phyloP scores from a whole-genome alignment of 2,888 invertebrate species.

The Amphipyra tragopoginis region DNA sequence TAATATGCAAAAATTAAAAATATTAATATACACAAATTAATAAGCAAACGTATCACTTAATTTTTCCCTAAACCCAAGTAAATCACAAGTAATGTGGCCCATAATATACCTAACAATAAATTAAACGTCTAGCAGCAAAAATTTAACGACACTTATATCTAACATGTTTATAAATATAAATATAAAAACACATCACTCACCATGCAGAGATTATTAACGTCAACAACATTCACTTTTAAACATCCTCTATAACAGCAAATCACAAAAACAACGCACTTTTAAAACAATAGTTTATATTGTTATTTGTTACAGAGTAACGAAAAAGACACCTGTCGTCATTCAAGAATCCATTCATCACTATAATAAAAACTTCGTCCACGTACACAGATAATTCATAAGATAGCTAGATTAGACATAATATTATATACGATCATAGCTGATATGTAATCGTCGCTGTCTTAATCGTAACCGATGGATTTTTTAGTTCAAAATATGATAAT shows the following conservation, averaged over 20 bases:
- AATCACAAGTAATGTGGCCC: too few species aligned
- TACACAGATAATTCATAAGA: conserved; percentile 56
- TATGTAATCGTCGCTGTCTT: conserved; percentile 66
- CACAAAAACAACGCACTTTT: conserved; percentile 41
- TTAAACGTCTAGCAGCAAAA: neutral
- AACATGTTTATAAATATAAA: neutral
- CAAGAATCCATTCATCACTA: conserved; percentile 63
- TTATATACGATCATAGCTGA: conserved; percentile 65
- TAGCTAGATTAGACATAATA: conserved; percentile 70
- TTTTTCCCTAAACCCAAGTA: too few species aligned
- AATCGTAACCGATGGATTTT: conserved; percentile 58
- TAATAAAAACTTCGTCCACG: conserved; percentile 60
- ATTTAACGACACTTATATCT: neutral
- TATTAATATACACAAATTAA: too few species aligned
- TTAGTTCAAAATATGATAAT: conserved; percentile 20
- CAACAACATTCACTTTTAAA: conserved; percentile 24
- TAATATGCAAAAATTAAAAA: too few species aligned
- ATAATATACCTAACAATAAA: too few species aligned
- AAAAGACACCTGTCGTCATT: conserved; percentile 56
- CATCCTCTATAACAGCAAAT: conserved; percentile 32
- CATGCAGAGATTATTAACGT: conserved; percentile 10
- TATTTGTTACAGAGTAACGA: conserved; percentile 36
- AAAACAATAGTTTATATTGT: conserved; percentile 34
- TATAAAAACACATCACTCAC: conserved; percentile 33
- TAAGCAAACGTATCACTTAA: too few species aligned